Evolutionary conservation across 2,113 vertebrate genomes (phyloP), one percentile per base, ranked within the genome.

Genomic region (Corvus moneduloides): DNA sequence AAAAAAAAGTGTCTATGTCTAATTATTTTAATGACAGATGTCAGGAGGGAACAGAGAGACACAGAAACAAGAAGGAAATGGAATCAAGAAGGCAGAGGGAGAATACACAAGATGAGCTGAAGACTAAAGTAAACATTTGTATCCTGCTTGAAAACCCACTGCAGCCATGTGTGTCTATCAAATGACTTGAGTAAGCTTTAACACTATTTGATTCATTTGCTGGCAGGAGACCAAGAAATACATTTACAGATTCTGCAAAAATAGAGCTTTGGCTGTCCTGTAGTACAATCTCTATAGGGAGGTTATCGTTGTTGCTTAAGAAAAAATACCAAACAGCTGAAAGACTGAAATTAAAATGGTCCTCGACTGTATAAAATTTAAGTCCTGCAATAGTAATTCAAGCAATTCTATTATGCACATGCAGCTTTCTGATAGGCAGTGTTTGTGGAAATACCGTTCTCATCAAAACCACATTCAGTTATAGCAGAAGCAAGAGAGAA

Each of bases 371-470:
- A 52, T 63, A 84, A 90, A 93, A 88, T 81, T 52, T 87, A 91
- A 82, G 46, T 75, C 49, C 58, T 87, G 62, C 49, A 79, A 32
- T 52, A 68, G 66, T 68, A 91, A 82, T 89, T 81, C 37, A 82
- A 14, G 16, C 79, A 78, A 73, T 82, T 86, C 66, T 73, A 16
- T 89, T 87, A 24, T 3, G 6, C 56, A 41, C 41, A 87, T 91
- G 81, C 86, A 85, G 41, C 28, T 85, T 89, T 76, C 62, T 82
- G 54, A 56, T 84, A 35, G 52, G 51, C 28, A 58, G 17, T 82
- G 48, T 89, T 82, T 89, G 69, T 68, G 37, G 59, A 94, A 92
- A 78, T 89, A 79, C 58, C 32, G 87, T 94, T 87, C 73, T 87
- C 69, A 84, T 78, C 81, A 89, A 84, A 92, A 59, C 32, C 48